Conservation (phyloP, 2,113 vertebrate species). For the Oreochromis tanganicae region DNA sequence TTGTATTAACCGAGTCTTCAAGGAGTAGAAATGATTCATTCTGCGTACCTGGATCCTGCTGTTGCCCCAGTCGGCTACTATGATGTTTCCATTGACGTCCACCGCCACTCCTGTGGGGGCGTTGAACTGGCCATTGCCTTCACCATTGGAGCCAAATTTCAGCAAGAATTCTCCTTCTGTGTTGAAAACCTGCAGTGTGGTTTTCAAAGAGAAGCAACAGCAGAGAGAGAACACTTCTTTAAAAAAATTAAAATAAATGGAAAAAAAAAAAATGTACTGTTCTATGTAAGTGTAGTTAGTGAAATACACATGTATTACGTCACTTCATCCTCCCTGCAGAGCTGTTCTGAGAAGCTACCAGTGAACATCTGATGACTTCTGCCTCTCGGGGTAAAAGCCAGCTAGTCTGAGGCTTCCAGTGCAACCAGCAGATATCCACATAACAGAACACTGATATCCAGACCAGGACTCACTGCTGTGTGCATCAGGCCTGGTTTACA, state of each 20-base stretch:
- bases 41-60: conserved; percentile 90
- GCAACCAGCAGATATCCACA: not conserved
- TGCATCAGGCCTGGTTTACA: not conserved
- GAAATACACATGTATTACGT: not conserved
- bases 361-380: not conserved
- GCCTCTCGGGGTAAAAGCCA: not conserved
- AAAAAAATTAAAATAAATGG: not conserved
- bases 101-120: conserved; percentile 97
- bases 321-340: not conserved
- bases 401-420: not conserved
- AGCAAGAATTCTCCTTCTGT: conserved; percentile 92
- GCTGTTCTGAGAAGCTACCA: not conserved
- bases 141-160: conserved; percentile 97
- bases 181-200: conserved; percentile 86
- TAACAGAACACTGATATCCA: not conserved
- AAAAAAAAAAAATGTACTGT: not conserved
- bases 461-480: not conserved
- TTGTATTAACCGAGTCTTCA: not conserved
- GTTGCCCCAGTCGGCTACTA: conserved; percentile 98
- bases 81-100: conserved; percentile 94
- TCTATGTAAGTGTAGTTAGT: not conserved
- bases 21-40: not conserved
- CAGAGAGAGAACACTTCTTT: not conserved
- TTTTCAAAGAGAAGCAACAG: not conserved
- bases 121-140: conserved; percentile 97